These are phyloP conservation scores for Dryococelus australis DNA, from an alignment of 2,888 invertebrate species.

Conservation along the genomic window DNA sequence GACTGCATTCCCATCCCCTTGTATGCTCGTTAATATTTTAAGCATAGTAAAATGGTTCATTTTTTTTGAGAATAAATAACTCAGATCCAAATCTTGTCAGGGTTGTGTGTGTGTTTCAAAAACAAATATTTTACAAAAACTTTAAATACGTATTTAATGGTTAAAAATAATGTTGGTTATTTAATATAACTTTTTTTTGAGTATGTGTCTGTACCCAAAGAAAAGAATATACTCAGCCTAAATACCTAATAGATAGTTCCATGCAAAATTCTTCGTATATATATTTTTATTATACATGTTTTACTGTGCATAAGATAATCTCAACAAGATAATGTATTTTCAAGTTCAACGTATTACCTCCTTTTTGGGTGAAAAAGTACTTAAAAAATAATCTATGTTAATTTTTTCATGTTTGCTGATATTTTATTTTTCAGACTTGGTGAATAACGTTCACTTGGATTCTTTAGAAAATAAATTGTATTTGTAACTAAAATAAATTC, in stretches of 20 bases:
- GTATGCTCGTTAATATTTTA: constrained; percentile 38
- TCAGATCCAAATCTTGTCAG: constrained; percentile 49
- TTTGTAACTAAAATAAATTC: constrained; percentile 45
- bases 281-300: constrained; percentile 51
- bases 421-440: constrained; percentile 50
- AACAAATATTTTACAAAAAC: constrained; percentile 46
- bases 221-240: constrained; percentile 48
- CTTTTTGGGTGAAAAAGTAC: constrained; percentile 50
- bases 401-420: constrained; percentile 50
- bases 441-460: constrained; percentile 49
- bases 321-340: constrained; percentile 50
- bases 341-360: constrained; percentile 50
- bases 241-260: constrained; percentile 47
- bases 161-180: constrained; percentile 38
- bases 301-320: constrained; percentile 51
- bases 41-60: constrained; percentile 22
- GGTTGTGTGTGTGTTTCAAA: constrained; percentile 49
- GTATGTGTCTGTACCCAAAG: constrained; percentile 49
- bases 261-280: constrained; percentile 51
- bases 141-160: constrained; percentile 41
- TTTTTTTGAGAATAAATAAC: constrained; percentile 31
- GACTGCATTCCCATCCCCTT: constrained; percentile 20
- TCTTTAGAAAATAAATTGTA: constrained; percentile 50
- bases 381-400: constrained; percentile 49
- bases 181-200: constrained; percentile 45